Base-by-base conservation (phyloP, 2,888 invertebrate species). In the Agrenia bidenticulata region DNA sequence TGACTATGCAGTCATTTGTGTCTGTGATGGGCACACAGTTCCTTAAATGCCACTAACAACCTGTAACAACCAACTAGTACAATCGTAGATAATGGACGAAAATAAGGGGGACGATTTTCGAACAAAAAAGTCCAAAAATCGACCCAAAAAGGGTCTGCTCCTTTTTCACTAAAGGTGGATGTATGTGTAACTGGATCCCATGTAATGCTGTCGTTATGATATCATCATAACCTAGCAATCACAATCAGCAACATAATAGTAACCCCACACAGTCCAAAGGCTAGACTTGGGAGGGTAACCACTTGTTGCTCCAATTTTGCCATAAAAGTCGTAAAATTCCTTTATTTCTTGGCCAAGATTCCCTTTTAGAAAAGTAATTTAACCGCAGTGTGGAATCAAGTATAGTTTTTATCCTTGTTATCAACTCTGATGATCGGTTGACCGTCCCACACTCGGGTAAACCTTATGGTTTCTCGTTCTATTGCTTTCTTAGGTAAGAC, bases 251-350 rank as follows among this genome's bases (percentile, higher is more conserved):
- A 45, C 45, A 45, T 45, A 19, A 45, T 45, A 45, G 32, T n/a
- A 32, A 32, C 32, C 32, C 11, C 32, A 7, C 32, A 32, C 4
- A 32, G 4, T 32, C 32, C 32, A 32, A 45, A 45, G 45, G 45
- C n/a, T n/a, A n/a, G n/a, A n/a, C n/a, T n/a, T n/a, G n/a, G n/a
- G n/a, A n/a, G n/a, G n/a, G n/a, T 45, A 45, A 41, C 13, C 56
- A 56, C 41, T 56, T 56, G 39, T 56, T 41, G 37, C 37, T 37
- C 56, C 23, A 39, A 39, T 56, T 39, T 56, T 21, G 17, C 37
- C 27, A 19, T 11, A 27, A 5, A 23, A 23, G 17, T 54, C 11
- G 17, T 23, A 24, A 51, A 51, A 51, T 23, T 51, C 23, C 21
- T 51, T n/a, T 23, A 17, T 45, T 45, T 45, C n/a, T 5, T 5